Conservation (phyloP, 1,140 invertebrate species). For the Calliphora vicina region DNA sequence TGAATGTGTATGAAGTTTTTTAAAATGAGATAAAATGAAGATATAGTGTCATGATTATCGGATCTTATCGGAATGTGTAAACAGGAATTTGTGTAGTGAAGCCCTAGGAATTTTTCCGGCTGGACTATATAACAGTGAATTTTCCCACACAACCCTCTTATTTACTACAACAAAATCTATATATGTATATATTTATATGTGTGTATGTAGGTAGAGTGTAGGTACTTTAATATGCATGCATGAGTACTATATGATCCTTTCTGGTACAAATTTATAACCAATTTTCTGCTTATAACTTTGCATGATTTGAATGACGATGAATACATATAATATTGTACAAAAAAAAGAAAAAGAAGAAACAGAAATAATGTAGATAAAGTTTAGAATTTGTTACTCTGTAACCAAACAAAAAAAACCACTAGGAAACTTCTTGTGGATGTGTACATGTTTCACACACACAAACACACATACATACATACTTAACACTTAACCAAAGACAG, state of each 20-base stretch:
- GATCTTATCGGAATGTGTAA: no score
- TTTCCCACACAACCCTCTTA: not conserved
- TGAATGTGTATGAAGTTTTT: no score
- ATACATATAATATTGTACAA: not conserved
- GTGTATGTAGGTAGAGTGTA: no score
- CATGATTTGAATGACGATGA: not conserved
- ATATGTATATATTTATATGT: no score
- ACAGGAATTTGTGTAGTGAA: no score
- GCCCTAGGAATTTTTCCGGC: no score
- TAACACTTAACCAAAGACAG: no score
- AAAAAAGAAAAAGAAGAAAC: not conserved
- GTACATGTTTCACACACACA: not conserved
- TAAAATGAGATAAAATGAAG: no score
- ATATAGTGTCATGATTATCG: no score
- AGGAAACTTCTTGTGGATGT: not conserved
- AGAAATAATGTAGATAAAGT: constrained; percentile 1
- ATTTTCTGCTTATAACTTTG: constrained; percentile 1
- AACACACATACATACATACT: no score
- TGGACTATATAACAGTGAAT: no score
- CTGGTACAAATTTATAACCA: not conserved
- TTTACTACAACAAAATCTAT: not conserved
- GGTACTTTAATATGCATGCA: not conserved
- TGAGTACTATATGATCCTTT: not conserved
- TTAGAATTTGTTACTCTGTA: not conserved
- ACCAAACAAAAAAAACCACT: not conserved